Base-by-base conservation (phyloP, 2,888 invertebrate genomes). In the Conistra vaccinii region DNA sequence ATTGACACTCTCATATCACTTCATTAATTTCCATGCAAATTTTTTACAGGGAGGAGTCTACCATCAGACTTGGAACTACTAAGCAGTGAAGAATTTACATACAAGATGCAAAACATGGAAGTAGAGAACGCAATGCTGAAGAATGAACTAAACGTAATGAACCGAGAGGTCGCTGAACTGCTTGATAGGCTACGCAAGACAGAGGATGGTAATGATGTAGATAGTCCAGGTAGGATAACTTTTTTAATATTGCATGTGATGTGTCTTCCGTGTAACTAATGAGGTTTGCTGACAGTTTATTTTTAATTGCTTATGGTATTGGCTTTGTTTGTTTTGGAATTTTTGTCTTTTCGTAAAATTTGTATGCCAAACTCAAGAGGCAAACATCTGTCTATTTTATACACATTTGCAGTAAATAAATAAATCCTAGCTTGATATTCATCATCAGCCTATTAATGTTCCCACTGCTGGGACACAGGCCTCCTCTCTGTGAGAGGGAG, bases 91-190 rank as follows among this genome's bases (percentile, higher is more conserved):
- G 90, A 89, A 35, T 88, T 91, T 76, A 87, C 90, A 39, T 91
- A 92, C 70, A 93, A 89, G 73, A 85, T 95, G 90, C 94, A 96
- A 90, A 94, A 95, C 87, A 90, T 95, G 76, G 95, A 95, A 88
- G 91, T 96, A 20, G 96, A 96, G 87, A 96, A 96, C 91, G 92
- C 93, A 5, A 95, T 96, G 95, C 87, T 96, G 80, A 96, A 94
- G 89, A 96, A 95, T 89, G 96, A 96, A 89, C 91, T 96, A 6
- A 95, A 94, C 88, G 94, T 95, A 0, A 90, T 95, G 88, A 95
- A 95, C 75, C 90, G 90, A 81, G 96, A 96, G 89, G 89, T 95
- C 2, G 85, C 92, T 51, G 94, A 95, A 69, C 86, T 96, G 85
- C 86, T 95, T 51, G 91, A 92, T 7, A 92, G 91, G 63, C 88